Evolutionary conservation across 2,113 vertebrate genomes (phyloP).

Genomic region (Pagrus major): DNA sequence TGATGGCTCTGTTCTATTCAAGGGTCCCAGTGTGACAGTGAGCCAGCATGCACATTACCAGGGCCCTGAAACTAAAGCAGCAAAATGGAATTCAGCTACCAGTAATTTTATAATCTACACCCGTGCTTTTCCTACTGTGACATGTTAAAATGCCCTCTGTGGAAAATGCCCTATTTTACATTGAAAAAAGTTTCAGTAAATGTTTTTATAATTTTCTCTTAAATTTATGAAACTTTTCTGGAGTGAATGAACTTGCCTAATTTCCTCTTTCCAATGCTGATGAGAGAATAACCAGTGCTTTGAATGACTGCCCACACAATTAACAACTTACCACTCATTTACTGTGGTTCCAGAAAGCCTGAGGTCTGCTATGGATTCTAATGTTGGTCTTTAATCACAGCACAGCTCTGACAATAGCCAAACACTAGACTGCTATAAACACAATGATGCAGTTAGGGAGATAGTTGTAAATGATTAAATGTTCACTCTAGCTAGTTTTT

Average conservation of each 20-base stretch:
- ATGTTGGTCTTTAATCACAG: slow-evolving; percentile 81
- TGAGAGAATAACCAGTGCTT: slow-evolving; percentile 65
- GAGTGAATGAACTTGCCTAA: slow-evolving; percentile 40
- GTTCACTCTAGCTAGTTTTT: slow-evolving; percentile 47
- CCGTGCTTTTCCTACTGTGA: background rate
- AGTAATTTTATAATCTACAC: background rate
- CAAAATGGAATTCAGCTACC: background rate
- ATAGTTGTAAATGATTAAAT: slow-evolving; percentile 53
- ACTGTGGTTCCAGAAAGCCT: slow-evolving; percentile 77
- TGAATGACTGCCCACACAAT: slow-evolving; percentile 79
- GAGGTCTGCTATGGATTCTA: slow-evolving; percentile 76
- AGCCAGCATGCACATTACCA: background rate
- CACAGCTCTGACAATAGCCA: slow-evolving; percentile 69
- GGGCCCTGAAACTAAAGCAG: background rate
- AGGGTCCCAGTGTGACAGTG: no score
- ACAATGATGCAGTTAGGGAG: slow-evolving; percentile 51
- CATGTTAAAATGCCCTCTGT: background rate
- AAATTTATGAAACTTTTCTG: slow-evolving; percentile 58
- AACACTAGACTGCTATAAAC: slow-evolving; percentile 56
- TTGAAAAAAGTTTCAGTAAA: slow-evolving; percentile 35
- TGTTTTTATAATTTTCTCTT: slow-evolving; percentile 7
- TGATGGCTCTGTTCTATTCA: background rate
- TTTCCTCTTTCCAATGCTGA: slow-evolving; percentile 58
- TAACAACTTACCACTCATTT: slow-evolving; percentile 76
- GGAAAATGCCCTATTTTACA: background rate